Percentiles rank a stretch among this genome's conserved stretches.
phyloP scores from a whole-genome alignment of 2,888 invertebrate species.

The Adelognathus sp. region DNA sequence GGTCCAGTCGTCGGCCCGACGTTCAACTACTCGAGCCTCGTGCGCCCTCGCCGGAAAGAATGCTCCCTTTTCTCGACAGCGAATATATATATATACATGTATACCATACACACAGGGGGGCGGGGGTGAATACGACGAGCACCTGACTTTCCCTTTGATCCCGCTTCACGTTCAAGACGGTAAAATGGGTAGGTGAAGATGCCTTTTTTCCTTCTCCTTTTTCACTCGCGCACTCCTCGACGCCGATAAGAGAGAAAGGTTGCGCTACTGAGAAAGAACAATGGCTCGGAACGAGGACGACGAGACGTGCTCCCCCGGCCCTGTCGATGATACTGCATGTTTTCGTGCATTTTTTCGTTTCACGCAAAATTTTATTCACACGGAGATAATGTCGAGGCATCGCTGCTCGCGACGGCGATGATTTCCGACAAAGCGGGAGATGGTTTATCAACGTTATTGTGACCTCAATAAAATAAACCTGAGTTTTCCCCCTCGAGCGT shows the following conservation, averaged over 20 bases:
- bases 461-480: no score
- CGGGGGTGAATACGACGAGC: slow-evolving; percentile 35
- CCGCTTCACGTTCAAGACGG: slow-evolving; percentile 27
- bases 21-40: slow-evolving; percentile 53
- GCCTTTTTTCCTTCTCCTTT: slow-evolving; percentile 16
- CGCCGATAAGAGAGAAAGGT: slow-evolving; percentile 30
- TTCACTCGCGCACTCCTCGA: slow-evolving; percentile 28
- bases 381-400: slow-evolving; percentile 10
- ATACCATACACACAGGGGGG: no score
- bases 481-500: no score
- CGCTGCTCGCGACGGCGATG: neutral
- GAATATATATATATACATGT: slow-evolving; percentile 15
- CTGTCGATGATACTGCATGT: neutral
- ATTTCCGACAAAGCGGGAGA: no score
- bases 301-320: slow-evolving; percentile 11
- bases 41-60: slow-evolving; percentile 46
- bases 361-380: neutral
- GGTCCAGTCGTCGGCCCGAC: slow-evolving; percentile 44
- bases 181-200: slow-evolving; percentile 13
- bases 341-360: no score
- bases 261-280: slow-evolving; percentile 43
- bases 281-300: slow-evolving; percentile 37
- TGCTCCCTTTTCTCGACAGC: slow-evolving; percentile 45
- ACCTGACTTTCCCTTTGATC: slow-evolving; percentile 52
- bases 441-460: no score